phyloP scores from a whole-genome alignment of 2,888 invertebrate genomes.

The Campaea margaritaria region DNA sequence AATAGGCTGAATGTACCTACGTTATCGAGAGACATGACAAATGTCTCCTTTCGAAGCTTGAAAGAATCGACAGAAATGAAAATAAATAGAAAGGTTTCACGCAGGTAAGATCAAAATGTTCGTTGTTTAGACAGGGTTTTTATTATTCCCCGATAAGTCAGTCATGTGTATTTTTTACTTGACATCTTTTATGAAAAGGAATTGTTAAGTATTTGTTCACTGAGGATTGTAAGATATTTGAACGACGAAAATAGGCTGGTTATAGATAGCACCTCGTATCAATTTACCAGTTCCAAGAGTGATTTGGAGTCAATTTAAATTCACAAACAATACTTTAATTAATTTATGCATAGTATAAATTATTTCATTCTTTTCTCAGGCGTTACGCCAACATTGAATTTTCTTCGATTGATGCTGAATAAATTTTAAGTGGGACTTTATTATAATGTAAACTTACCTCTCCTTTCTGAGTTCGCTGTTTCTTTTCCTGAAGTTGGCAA shows the following conservation, averaged over 20 bases:
- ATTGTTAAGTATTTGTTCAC: slow-evolving; percentile 16
- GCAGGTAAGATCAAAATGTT: slow-evolving; percentile 30
- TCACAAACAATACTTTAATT: too few species aligned
- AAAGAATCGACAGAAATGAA: slow-evolving; percentile 20
- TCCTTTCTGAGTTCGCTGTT: slow-evolving; percentile 95
- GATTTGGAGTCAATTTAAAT: too few species aligned
- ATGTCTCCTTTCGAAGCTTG: slow-evolving; percentile 13
- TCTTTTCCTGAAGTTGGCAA: slow-evolving; percentile 93
- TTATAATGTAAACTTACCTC: slow-evolving; percentile 83
- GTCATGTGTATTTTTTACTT: slow-evolving; percentile 28
- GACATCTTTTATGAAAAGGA: slow-evolving; percentile 28
- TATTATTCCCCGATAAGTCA: slow-evolving; percentile 24
- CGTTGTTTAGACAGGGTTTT: slow-evolving; percentile 33
- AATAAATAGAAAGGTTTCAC: slow-evolving; percentile 23
- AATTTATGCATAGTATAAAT: too few species aligned
- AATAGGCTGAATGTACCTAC: slow-evolving; percentile 7
- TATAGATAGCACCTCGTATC: too few species aligned
- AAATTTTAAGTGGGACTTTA: background rate
- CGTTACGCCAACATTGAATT: too few species aligned
- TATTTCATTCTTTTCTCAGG: too few species aligned
- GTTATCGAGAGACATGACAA: slow-evolving; percentile 18
- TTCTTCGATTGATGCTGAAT: background rate
- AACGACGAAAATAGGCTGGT: background rate
- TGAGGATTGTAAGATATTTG: slow-evolving; percentile 4
- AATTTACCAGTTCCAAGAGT: too few species aligned